A percentile compares a stretch with the other conserved stretches of the same genome.
These are phyloP conservation scores for Miniopterus natalensis DNA, from an alignment of 2,113 vertebrate genomes.

Conservation along the genomic window DNA sequence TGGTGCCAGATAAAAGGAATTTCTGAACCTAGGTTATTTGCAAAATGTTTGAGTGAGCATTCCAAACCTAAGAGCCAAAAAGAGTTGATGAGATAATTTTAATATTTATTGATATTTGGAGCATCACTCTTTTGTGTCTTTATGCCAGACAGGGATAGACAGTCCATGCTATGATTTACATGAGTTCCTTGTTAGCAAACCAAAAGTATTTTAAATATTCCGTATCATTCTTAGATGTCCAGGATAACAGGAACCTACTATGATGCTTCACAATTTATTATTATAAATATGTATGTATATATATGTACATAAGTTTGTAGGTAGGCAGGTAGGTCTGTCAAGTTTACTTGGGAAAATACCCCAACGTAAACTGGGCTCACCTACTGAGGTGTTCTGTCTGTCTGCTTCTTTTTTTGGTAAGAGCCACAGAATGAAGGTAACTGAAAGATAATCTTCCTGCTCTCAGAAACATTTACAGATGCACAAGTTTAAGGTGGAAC, in stretches of 20 bases:
- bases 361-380: background rate
- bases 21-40: background rate
- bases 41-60: background rate
- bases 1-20: background rate
- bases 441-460: background rate
- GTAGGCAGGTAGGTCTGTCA: background rate
- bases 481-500: background rate
- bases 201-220: background rate
- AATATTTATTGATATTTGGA: background rate
- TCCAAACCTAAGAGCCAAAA: background rate
- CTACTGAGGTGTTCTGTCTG: background rate
- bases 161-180: conserved; percentile 29
- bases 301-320: too few relatives aligned
- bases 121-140: conserved; percentile 8
- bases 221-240: background rate
- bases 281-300: background rate
- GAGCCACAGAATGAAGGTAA: conserved; percentile 5
- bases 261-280: background rate
- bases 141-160: background rate
- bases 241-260: conserved; percentile 2
- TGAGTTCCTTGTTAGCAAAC: conserved; percentile 9
- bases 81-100: background rate
- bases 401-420: background rate
- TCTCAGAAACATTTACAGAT: background rate
- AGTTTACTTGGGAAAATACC: conserved; percentile 23